Conservation (phyloP, 2,113 vertebrate genomes). For the Vicugna pacos region DNA sequence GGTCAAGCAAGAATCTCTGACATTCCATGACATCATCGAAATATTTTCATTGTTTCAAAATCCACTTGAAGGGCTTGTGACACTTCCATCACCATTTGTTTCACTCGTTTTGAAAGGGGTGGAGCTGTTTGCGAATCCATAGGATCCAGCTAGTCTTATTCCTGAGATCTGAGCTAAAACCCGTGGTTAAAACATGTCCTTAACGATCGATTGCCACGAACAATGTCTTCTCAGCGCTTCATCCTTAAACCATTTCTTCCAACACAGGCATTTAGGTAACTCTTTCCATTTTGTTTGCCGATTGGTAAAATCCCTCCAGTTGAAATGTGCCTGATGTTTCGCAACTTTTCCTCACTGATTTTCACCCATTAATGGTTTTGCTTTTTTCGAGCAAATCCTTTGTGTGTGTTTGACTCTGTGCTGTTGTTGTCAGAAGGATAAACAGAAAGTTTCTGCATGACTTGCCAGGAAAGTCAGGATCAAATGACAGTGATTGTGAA, state of each 20-base stretch:
- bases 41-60: background rate
- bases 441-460: constrained; percentile 34
- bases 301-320: background rate
- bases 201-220: background rate
- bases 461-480: constrained; percentile 20
- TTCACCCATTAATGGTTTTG: background rate
- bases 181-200: background rate
- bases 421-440: background rate
- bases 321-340: background rate
- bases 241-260: background rate
- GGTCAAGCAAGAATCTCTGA: background rate
- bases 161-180: background rate
- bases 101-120: background rate
- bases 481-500: constrained; percentile 46
- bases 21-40: background rate
- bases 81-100: background rate
- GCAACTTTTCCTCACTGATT: background rate
- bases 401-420: background rate
- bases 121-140: background rate
- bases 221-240: background rate
- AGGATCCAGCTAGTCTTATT: background rate
- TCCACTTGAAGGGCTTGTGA: background rate
- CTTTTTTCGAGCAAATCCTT: background rate
- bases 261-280: background rate
- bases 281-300: background rate